These are phyloP conservation scores for Fulmarus glacialis DNA, from an alignment of 2,113 vertebrate species.

Conservation along the genomic window DNA sequence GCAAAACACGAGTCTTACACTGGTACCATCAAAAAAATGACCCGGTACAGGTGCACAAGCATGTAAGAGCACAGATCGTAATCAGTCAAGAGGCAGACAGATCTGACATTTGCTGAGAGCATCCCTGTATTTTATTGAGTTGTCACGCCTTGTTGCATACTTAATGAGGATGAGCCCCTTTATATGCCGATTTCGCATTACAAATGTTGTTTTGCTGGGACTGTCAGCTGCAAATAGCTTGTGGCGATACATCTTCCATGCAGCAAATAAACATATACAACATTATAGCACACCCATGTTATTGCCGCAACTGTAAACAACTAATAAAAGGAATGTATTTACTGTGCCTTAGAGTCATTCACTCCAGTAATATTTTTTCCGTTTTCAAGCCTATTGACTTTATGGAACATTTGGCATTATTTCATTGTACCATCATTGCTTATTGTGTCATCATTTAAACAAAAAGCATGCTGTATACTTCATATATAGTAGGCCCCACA, in stretches of 20 bases:
- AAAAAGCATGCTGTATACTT: neutral
- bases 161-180: conserved; percentile 44
- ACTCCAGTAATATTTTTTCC: conserved; percentile 17
- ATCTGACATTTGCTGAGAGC: conserved; percentile 54
- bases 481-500: neutral
- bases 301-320: conserved; percentile 60
- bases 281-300: conserved; percentile 14
- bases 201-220: conserved; percentile 56
- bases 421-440: neutral
- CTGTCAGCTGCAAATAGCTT: conserved; percentile 50
- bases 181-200: neutral
- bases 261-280: conserved; percentile 39
- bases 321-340: conserved; percentile 57
- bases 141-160: conserved; percentile 55
- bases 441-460: neutral
- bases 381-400: conserved; percentile 33
- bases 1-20: neutral
- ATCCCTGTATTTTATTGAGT: conserved; percentile 38
- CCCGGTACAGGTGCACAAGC: neutral
- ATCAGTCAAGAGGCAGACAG: conserved; percentile 43
- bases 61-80: neutral
- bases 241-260: conserved; percentile 53
- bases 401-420: conserved; percentile 6
- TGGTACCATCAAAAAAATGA: neutral
- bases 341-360: conserved; percentile 43